Evolutionary conservation across 2,888 invertebrate genomes (phyloP).

Genomic region (Podabrus alpinus): DNA sequence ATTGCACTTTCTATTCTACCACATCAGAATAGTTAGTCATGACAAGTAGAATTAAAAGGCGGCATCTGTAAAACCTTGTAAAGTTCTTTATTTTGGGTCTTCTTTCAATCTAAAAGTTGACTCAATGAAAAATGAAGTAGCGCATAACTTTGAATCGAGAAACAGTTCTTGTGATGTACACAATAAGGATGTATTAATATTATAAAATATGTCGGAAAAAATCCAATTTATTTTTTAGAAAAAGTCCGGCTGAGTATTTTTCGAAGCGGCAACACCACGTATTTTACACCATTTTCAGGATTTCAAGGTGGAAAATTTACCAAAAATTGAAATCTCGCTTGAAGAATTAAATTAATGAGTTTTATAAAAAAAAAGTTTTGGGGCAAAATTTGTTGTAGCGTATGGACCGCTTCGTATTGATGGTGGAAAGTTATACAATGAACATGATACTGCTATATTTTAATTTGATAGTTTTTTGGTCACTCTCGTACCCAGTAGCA

Average conservation of each 20-base stretch:
- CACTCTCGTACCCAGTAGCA: slow-evolving; percentile 49
- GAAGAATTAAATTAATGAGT: neutral
- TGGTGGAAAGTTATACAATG: slow-evolving; percentile 24
- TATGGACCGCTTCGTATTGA: slow-evolving; percentile 32
- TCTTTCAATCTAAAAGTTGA: slow-evolving; percentile 43
- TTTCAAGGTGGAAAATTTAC: neutral
- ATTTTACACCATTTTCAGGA: neutral
- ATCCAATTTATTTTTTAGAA: slow-evolving; percentile 52
- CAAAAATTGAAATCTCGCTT: neutral
- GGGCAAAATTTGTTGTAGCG: neutral
- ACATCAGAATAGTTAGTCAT: slow-evolving; percentile 10
- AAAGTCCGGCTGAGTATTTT: slow-evolving; percentile 9
- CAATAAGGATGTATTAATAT: slow-evolving; percentile 34
- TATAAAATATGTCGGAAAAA: slow-evolving; percentile 43
- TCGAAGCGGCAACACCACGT: slow-evolving; percentile 16
- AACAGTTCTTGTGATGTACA: slow-evolving; percentile 30
- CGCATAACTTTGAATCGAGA: slow-evolving; percentile 30
- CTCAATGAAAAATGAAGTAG: slow-evolving; percentile 53
- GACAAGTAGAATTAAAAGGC: slow-evolving; percentile 28
- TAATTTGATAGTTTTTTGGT: slow-evolving; percentile 52
- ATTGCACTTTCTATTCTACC: neutral
- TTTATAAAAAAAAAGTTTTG: neutral
- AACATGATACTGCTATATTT: slow-evolving; percentile 43
- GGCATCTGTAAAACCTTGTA: slow-evolving; percentile 37
- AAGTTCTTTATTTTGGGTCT: slow-evolving; percentile 36